Base-by-base conservation (phyloP, 2,888 invertebrate genomes). In the Acronicta psi region DNA sequence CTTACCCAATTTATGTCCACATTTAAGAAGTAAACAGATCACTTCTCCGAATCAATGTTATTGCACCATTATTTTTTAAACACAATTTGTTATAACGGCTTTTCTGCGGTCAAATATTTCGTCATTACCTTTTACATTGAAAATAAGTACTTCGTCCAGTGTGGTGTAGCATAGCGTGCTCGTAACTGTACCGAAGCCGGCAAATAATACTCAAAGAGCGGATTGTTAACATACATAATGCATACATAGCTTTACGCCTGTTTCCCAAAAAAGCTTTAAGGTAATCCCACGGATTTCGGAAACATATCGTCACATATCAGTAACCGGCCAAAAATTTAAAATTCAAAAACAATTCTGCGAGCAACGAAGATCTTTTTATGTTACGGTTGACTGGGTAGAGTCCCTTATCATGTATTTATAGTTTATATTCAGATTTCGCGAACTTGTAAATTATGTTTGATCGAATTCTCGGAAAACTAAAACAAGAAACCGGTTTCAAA, bases 21-120 rank as follows among this genome's bases (percentile, higher is more conserved):
- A 49, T 40, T 16, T 41, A 56, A 44, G 20, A 23, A 25, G 25
- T 9, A 59, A 58, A 75, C 56, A 71, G 10, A 57, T 41, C 31
- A 56, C 14, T 74, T 76, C 76, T 45, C 18, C 42, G 75, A 73
- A 75, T 20, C 13, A 20, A 50, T 25, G 62, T 69, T 56, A 53
- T 51, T 58, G 42, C 13, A 17, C 61, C 50, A 61, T 73, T 58
- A 61, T 59, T 61, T 58, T 61, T 43, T 14, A 46, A 53, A 56
- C 25, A 54, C 36, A 41, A 43, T 20, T 2, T 20, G 34, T 17
- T 43, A 52, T 69, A 73, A 70, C 62, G 58, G 66, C 65, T 59
- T 37, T 55, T 43, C 36, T 76, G 71, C 49, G 71, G 77, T 76
- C 44, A 58, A 34, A 31, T 18, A 49, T 67, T 34, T 67, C 59